These are phyloP conservation scores for Scaptomyza pallida DNA, from an alignment of 1,140 invertebrate genomes.

Conservation along the genomic window DNA sequence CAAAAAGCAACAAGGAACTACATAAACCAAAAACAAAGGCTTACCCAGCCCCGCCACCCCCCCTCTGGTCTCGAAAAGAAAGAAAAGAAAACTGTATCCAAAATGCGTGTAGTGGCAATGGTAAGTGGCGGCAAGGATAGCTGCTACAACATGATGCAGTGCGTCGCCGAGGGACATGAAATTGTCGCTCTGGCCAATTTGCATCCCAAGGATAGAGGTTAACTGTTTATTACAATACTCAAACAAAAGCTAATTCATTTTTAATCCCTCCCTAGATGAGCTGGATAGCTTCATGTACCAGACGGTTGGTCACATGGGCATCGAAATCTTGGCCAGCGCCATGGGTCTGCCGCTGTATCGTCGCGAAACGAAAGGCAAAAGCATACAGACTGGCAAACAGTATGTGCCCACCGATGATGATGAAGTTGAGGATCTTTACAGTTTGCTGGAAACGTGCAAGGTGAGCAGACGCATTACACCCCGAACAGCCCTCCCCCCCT, in stretches of 20 bases:
- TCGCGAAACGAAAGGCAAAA: slow-evolving; percentile 92
- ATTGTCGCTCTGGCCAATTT: slow-evolving; percentile 98
- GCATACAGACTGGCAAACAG: slow-evolving; percentile 90
- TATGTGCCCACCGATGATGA: slow-evolving; percentile 95
- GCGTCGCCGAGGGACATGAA: slow-evolving; percentile 96
- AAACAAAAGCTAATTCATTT: not conserved
- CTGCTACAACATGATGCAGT: slow-evolving; percentile 99
- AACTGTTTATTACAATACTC: slow-evolving; percentile 1
- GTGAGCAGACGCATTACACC: too few relatives aligned
- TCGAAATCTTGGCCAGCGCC: slow-evolving; percentile 96
- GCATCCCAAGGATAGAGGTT: slow-evolving; percentile 93
- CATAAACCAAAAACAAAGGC: not conserved
- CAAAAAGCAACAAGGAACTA: slow-evolving; percentile 44
- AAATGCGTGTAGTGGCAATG: slow-evolving; percentile 94
- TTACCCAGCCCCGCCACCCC: not conserved
- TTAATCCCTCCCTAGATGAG: slow-evolving; percentile 88
- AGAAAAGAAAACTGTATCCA: slow-evolving; percentile 1
- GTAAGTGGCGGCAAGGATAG: slow-evolving; percentile 99
- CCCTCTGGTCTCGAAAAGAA: not conserved
- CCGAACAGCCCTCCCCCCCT: too few relatives aligned
- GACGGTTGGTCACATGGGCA: slow-evolving; percentile 97
- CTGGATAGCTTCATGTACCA: slow-evolving; percentile 99
- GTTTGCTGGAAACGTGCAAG: slow-evolving; percentile 93
- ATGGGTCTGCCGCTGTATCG: slow-evolving; percentile 96
- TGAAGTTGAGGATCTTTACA: slow-evolving; percentile 99